These are phyloP conservation scores for pig (Sus scrofa) DNA, from an alignment of 2,113 vertebrate genomes.

Conservation along the genomic window T2T-Sscrofa CM000815.6:128613501-128614000, in stretches of 20 bases:
- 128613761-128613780: background rate
- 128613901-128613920: background rate
- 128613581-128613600: background rate
- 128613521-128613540: background rate
- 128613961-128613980: background rate
- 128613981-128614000: background rate
- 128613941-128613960: background rate
- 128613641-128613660: background rate
- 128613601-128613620: conserved; percentile 37
- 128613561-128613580: background rate
- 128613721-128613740: background rate
- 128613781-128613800: background rate
- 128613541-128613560: background rate
- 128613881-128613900: background rate
- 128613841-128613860: background rate
- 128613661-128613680: background rate
- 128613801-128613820: background rate
- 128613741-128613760: background rate
- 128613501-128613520: background rate
- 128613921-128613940: background rate
- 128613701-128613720: background rate
- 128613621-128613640: background rate
- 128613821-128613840: background rate
- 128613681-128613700: background rate
- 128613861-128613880: background rate